Evolutionary conservation across 1,140 invertebrate species (phyloP), one percentile per base, ranked within the genome.

Genomic region (Heterodera schachtii): DNA sequence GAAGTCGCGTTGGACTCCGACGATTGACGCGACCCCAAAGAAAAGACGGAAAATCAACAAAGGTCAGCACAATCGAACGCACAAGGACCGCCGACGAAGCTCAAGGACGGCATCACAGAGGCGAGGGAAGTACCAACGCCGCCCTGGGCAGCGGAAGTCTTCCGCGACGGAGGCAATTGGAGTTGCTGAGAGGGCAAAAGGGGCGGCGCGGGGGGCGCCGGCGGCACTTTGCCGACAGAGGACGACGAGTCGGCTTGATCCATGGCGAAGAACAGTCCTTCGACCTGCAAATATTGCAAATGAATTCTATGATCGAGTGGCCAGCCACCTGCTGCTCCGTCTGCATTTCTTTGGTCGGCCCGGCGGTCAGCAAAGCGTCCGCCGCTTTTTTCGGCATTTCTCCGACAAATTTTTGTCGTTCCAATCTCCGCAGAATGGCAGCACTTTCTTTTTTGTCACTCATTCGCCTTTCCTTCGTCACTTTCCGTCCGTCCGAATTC

Each of bases 351-450:
- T 7, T 71, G 67, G 67, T 13, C 67, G 21, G 69, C 41, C 69
- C 31, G 19, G 9, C 19, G 21, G 69, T 16, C 69, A 7, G 6
- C 44, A 41, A 11, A 8, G 11, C 6, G 49, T 52, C 16, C 31
- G 16, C 31, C 9, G 69, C 43, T 11, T 4, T 11, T 71, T 46
- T 52, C 6, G 6, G 69, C 21, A 11, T 31, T 71, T 71, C 44
- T 46, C 69, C 69, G 4, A 19, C 69, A 71, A 1, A 69, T 70
- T 66, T 78, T 44, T 49, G 70, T 46, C 70, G 44, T 64, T 78
- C 60, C 75, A 67, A 31, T 21, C 70, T 70, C 31, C 44, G 49
- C 31, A 49, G 21, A 21, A 31, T 2, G 21, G n/a, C n/a, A 44
- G 21, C 19, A 21, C 8, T 9, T 19, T 69, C 43, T 43, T 52